Base-by-base conservation (phyloP, 2,113 vertebrate genomes). In the Martes martes region DNA sequence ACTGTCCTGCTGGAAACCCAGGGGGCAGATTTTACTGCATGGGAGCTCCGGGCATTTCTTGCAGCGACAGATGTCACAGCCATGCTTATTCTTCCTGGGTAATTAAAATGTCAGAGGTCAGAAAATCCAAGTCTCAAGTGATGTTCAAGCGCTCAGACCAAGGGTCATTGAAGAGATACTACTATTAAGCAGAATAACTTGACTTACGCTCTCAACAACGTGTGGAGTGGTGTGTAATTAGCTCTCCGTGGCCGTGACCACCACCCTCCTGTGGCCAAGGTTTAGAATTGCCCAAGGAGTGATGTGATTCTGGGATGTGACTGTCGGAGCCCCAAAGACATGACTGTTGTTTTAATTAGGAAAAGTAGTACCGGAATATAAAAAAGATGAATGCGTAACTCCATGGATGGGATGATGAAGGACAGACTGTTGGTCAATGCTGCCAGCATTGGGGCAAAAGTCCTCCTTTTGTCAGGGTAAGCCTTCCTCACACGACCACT, bases 31-130 rank as follows among this genome's bases (percentile, higher is more conserved):
- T 97, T 99, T 99, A 97, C 99, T 99, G 98, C 99, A 99, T 6
- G 98, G 98, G 63, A 99, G 96, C 50, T 99, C 99, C 0, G 99
- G 99, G 90, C 99, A 99, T 91, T 99, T 99, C 98, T 99, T 99
- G 98, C 99, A 99, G 80, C 99, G 99, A 97, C 99, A 99, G 97
- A 99, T 98, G 97, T 99, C 99, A 98, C 99, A 99, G 96, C 99
- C 99, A 6, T 99, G 99, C 96, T 99, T 99, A 99, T 99, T 99
- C 98, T 99, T 99, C 98, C 99, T 99, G 98, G 47, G 98, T 76
- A 23, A 98, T 39, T 92, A 97, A 98, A 95, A 97, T 89, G 95
- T 94, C 90, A 98, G 98, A 97, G 79, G 94, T 99, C 81, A 99
- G 91, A 65, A 97, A 89, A 96, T 89, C 71, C 83, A 2, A 74